Conservation (phyloP, 2,888 invertebrate genomes). For the Drosophila greeni region DNA sequence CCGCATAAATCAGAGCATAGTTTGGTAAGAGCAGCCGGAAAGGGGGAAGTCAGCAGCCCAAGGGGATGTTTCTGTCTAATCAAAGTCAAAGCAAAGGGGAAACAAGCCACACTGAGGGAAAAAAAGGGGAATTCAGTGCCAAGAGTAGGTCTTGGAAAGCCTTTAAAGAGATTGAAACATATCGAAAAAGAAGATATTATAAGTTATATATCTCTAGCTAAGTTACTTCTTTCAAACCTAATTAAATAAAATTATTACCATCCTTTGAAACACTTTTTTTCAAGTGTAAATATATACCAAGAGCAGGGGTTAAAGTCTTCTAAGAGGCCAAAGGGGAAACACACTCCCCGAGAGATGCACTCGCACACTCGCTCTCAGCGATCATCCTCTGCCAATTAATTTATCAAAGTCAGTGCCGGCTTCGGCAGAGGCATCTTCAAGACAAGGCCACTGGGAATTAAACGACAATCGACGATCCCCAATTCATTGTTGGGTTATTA, state of each 20-base stretch:
- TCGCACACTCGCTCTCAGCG: slow-evolving; percentile 34
- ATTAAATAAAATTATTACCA: neutral
- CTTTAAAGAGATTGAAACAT: neutral
- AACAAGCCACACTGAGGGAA: slow-evolving; percentile 2
- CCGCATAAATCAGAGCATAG: slow-evolving; percentile 61
- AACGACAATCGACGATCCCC: slow-evolving; percentile 63
- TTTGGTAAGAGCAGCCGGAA: slow-evolving; percentile 54
- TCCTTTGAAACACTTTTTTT: neutral
- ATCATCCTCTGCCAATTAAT: slow-evolving; percentile 64
- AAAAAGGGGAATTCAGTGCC: neutral
- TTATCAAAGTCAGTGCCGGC: slow-evolving; percentile 61
- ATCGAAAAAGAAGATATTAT: neutral
- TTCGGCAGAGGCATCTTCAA: slow-evolving; percentile 14
- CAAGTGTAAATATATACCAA: slow-evolving; percentile 11
- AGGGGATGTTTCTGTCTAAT: slow-evolving; percentile 54
- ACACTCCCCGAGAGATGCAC: slow-evolving; percentile 17
- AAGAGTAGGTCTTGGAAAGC: rapidly evolving
- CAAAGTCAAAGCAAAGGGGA: slow-evolving; percentile 52
- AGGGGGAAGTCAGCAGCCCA: slow-evolving; percentile 44
- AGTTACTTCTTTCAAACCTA: rapidly evolving
- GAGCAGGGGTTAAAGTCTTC: neutral
- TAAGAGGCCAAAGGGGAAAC: slow-evolving; percentile 26
- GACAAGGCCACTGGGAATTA: slow-evolving; percentile 67
- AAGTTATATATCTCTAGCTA: no score
- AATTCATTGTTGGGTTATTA: slow-evolving; percentile 66